Evolutionary conservation across 2,797 vertebrate genomes (phyloP).

Genomic region (Trachops cirrhosus): DNA sequence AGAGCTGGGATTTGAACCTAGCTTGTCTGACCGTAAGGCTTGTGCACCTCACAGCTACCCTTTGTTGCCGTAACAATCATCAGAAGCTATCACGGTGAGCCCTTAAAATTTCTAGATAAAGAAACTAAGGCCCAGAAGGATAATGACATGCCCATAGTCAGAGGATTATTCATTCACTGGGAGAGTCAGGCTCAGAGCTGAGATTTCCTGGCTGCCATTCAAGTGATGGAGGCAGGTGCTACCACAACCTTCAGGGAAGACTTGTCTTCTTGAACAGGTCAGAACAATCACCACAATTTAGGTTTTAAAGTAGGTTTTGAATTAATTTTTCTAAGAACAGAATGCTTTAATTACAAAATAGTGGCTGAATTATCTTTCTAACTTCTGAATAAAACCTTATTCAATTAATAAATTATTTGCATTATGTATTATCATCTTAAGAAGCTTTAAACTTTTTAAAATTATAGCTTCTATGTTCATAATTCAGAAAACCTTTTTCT

Average conservation of each 20-base stretch:
- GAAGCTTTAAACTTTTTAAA: not conserved
- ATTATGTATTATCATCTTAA: not conserved
- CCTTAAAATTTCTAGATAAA: not conserved
- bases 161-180: not conserved
- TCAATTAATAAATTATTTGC: not conserved
- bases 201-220: not conserved
- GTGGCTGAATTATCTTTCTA: conserved; percentile 8
- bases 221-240: not conserved
- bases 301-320: conserved; percentile 1
- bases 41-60: not conserved
- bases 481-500: conserved; percentile 9
- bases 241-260: not conserved
- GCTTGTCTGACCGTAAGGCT: not conserved
- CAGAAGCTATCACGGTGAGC: not conserved
- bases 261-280: not conserved
- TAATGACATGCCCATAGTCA: not conserved
- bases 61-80: not conserved
- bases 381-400: not conserved
- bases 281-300: not conserved
- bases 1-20: not conserved
- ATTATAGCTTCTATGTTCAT: not conserved
- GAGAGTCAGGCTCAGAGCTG: not conserved
- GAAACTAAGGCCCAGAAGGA: not conserved
- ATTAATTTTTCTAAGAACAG: not conserved
- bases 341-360: conserved; percentile 24